These are phyloP conservation scores for Cyclura pinguis DNA, from an alignment of 2,797 vertebrate genomes.

Conservation along the genomic window DNA sequence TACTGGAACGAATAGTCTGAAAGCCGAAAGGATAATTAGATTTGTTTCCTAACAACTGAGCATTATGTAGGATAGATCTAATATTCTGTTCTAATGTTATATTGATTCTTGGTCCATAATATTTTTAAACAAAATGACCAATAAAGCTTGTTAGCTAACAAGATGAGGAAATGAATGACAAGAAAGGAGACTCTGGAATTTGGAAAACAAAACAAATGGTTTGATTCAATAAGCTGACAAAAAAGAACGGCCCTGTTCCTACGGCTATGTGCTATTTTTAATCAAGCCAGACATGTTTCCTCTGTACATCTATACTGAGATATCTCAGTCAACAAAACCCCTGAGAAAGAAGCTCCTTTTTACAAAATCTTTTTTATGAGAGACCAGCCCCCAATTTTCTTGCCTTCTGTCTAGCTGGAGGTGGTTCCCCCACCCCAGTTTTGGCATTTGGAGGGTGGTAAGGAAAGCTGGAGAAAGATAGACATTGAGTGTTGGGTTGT, in stretches of 20 bases:
- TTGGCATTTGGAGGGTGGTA: no score
- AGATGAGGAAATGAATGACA: background rate
- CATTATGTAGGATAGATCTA: background rate
- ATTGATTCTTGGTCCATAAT: background rate
- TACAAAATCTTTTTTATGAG: no score
- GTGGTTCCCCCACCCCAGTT: no score
- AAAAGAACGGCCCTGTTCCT: no score
- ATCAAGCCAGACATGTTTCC: background rate
- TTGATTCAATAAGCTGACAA: no score
- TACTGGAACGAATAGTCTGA: conserved; percentile 45
- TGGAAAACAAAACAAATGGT: background rate
- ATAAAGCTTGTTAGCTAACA: background rate
- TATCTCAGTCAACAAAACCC: no score
- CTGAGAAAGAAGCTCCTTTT: no score
- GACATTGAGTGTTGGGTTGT: no score
- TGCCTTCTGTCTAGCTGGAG: no score
- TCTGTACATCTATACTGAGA: no score
- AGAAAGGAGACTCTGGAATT: background rate
- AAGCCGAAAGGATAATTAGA: conserved; percentile 50
- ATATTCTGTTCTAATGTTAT: background rate
- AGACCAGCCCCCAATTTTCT: no score
- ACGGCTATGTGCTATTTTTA: background rate
- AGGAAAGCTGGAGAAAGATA: no score
- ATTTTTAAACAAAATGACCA: background rate
- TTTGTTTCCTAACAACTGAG: background rate